These are phyloP conservation scores for Scaptomyza cyrtandrae DNA, from an alignment of 2,888 invertebrate species.

Conservation along the genomic window DNA sequence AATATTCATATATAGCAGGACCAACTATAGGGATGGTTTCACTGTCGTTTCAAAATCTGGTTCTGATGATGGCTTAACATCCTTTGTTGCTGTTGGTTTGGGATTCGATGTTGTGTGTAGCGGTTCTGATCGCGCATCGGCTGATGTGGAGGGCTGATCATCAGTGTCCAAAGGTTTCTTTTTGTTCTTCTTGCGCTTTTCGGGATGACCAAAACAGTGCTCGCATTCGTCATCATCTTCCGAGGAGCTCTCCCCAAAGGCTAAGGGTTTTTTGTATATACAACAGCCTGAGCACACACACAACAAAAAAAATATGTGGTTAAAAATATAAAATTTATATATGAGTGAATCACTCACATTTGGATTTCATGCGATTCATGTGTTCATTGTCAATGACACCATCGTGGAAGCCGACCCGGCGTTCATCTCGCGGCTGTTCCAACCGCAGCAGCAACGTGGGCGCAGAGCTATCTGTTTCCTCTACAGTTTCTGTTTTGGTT, in stretches of 20 bases:
- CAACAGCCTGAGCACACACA: constrained; percentile 90
- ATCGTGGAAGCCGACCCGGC: constrained; percentile 95
- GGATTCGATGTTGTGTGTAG: background rate
- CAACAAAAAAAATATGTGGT: background rate
- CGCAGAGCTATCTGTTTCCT: constrained; percentile 44
- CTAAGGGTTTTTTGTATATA: constrained; percentile 95
- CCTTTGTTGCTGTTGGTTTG: background rate
- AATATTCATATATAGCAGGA: background rate
- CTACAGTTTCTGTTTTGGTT: constrained; percentile 44
- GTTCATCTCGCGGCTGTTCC: constrained; percentile 88
- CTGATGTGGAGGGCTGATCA: constrained; percentile 61
- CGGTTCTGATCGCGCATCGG: constrained; percentile 14
- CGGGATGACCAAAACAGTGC: constrained; percentile 93
- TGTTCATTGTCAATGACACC: constrained; percentile 98
- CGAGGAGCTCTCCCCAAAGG: constrained; percentile 95
- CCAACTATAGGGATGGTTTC: constrained; percentile 28
- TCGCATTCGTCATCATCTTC: constrained; percentile 93
- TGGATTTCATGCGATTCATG: constrained; percentile 97
- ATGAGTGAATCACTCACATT: constrained; percentile 89
- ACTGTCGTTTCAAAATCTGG: constrained; percentile 32
- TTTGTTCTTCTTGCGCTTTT: constrained; percentile 86
- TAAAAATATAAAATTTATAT: background rate
- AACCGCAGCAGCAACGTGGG: constrained; percentile 86
- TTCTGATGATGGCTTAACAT: background rate
- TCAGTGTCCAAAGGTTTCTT: constrained; percentile 42